Evolutionary conservation across 2,113 vertebrate species (phyloP).

Genomic region (Gracilinanus agilis): DNA sequence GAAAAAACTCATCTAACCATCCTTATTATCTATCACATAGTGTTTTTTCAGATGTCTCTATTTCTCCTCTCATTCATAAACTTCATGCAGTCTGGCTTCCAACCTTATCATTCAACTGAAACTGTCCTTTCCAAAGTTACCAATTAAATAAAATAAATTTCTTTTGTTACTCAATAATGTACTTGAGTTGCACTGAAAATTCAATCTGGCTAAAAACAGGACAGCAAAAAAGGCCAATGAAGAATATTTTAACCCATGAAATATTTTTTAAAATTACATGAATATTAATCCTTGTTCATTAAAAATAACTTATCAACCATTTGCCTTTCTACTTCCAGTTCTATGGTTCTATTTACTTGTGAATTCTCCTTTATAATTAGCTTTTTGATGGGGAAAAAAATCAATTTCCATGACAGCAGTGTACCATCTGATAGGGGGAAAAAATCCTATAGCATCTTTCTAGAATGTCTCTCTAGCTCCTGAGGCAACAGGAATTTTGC

Average conservation of each 20-base stretch:
- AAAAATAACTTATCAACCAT: constrained; percentile 36
- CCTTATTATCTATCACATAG: neutral
- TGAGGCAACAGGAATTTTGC: constrained; percentile 27
- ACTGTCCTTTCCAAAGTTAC: neutral
- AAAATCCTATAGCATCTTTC: constrained; percentile 25
- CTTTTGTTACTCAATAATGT: constrained; percentile 46
- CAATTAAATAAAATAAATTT: constrained; percentile 40
- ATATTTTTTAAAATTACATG: constrained; percentile 18
- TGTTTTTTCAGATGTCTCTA: neutral
- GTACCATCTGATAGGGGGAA: constrained; percentile 26
- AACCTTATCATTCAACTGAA: too few species aligned
- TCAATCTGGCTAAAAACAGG: constrained; percentile 49
- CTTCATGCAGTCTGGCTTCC: neutral
- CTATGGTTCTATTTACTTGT: constrained; percentile 64
- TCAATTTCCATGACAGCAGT: constrained; percentile 76
- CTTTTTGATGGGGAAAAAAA: constrained; percentile 64
- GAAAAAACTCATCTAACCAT: too few species aligned
- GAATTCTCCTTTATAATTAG: constrained; percentile 62
- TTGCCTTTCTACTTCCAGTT: constrained; percentile 16
- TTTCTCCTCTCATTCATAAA: neutral
- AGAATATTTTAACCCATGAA: constrained; percentile 50
- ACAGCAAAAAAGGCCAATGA: neutral
- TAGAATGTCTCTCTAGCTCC: constrained; percentile 54
- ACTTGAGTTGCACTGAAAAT: constrained; percentile 37
- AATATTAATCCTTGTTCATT: constrained; percentile 38